Base-by-base conservation (phyloP, 2,797 vertebrate genomes). In the Rallus crepitans region DNA sequence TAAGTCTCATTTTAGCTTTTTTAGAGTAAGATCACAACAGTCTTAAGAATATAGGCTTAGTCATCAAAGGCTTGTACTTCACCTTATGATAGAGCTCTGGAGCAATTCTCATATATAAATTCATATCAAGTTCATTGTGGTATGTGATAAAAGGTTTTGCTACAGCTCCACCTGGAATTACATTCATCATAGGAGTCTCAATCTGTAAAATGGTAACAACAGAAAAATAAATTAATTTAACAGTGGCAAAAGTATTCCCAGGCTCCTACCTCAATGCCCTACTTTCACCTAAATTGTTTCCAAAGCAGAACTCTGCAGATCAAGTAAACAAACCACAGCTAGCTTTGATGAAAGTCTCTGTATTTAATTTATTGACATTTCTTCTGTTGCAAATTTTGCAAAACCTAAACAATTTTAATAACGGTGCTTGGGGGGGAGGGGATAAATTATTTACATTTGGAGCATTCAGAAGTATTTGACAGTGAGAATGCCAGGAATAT, bases 51-150 rank as follows among this genome's bases (percentile, higher is more conserved):
- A 85, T 0, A 76, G 6, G 11, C 17, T 76, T 82, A 83, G 71
- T 24, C 48, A 57, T 2, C 7, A 68, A 3, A 11, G 7, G 8
- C 42, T 72, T 77, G n/a, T 12, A 66, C 57, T 81, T 92, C 97
- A 99, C 99, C 99, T 99, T 99, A 97, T 99, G 99, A 95, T 99
- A 99, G 70, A 99, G 99, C 96, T 99, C 99, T 61, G 99, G 99
- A 55, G 99, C 99, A 35, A 99, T 99, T 97, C 99, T 99, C 99
- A 99, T 99, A 94, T 98, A 99, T 45, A 99, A 98, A 65, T 99
- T 99, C 99, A 99, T 99, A 89, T 99, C 99, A 90, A 99, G 97
- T 8, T 99, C 99, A 30, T 99, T 99, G 98, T 99, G 99, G 94
- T 99, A 98, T 3, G 99, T 99, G 87, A 99, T 97, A 89, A 99